Percentiles rank a stretch among this genome's conserved stretches.
phyloP scores from a whole-genome alignment of 2,113 vertebrate species.

The Malaclemys terrapin region DNA sequence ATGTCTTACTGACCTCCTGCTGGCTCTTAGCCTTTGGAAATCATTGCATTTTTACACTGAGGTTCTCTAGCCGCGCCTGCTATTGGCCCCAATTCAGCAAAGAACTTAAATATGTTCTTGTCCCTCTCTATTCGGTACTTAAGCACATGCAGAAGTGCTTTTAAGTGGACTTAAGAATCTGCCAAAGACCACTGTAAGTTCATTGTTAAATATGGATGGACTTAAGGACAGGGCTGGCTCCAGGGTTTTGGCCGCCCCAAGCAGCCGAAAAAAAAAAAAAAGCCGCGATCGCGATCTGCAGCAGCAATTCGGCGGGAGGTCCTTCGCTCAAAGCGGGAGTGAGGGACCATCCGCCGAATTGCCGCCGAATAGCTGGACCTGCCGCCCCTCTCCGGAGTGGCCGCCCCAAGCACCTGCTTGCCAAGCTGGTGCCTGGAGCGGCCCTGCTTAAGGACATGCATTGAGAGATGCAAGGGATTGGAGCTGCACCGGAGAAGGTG shows the following conservation, averaged over 20 bases:
- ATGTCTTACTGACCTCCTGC: constrained; percentile 1
- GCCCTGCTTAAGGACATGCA: not conserved
- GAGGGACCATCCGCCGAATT: too few relatives aligned
- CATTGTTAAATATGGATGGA: not conserved
- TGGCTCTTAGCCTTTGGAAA: not conserved
- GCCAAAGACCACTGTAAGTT: not conserved
- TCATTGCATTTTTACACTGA: not conserved
- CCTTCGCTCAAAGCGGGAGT: too few relatives aligned
- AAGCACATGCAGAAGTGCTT: not conserved
- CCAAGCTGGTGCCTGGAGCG: too few relatives aligned
- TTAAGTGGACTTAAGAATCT: not conserved
- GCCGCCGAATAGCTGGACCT: too few relatives aligned
- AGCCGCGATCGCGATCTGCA: too few relatives aligned
- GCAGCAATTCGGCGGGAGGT: too few relatives aligned
- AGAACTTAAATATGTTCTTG: not conserved
- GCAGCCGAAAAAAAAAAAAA: too few relatives aligned
- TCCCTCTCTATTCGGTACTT: not conserved
- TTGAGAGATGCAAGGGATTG: not conserved
- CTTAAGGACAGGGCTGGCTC: not conserved
- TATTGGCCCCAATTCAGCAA: not conserved
- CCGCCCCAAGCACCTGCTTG: too few relatives aligned
- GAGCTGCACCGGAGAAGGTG: not conserved
- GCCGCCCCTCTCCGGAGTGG: too few relatives aligned
- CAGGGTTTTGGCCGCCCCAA: too few relatives aligned
- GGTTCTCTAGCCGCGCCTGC: not conserved